Evolutionary conservation across 1,140 invertebrate species (phyloP), one percentile per base, ranked within the genome.

Genomic region (Drosophila yakuba): DNA sequence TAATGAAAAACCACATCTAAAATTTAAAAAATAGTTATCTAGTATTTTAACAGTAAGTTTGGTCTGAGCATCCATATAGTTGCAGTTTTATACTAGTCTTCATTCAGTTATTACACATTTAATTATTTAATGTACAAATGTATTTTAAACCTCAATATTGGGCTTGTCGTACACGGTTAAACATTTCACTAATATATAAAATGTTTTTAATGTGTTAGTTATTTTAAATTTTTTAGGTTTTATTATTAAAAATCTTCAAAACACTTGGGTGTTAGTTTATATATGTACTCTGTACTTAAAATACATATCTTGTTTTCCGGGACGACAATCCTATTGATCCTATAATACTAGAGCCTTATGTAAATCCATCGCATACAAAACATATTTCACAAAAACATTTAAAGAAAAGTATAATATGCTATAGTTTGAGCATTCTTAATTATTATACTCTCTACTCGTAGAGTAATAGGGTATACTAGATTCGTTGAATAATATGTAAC

Each of bases 261-360:
- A 32, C 23, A 41, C 20, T 43, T 10, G 25, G 25, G 11, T 14
- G 10, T 38, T 55, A 25, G 15, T 4, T 6, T 28, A 25, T 20
- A 36, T 7, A 20, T 23, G 43, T 64, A 51, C 3, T 14, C 28
- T 35, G 45, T 64, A 50, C 59, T 67, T 64, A 64, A 67, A 43
- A 43, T 35, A 17, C 44, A 61, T 62, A 28, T 61, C 25, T 12
- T 11, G 6, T 62, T 59, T 47, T 32, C 36, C 38, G 12, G 32
- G 8, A 32, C 7, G 7, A 32, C 8, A 10, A 32, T 32, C 32
- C 32, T 32, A 8, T n/a, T 50, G 5, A 17, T 35, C 67, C 32
- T 32, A 32, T 20, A 64, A 10, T 11, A 35, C 67, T 68, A 57
- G 67, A 71, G 67, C 67, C 67, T 41, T 69, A 69, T 56, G n/a